Conservation (phyloP, 2,797 vertebrate genomes). For the Triplophysa yarkandensis region DNA sequence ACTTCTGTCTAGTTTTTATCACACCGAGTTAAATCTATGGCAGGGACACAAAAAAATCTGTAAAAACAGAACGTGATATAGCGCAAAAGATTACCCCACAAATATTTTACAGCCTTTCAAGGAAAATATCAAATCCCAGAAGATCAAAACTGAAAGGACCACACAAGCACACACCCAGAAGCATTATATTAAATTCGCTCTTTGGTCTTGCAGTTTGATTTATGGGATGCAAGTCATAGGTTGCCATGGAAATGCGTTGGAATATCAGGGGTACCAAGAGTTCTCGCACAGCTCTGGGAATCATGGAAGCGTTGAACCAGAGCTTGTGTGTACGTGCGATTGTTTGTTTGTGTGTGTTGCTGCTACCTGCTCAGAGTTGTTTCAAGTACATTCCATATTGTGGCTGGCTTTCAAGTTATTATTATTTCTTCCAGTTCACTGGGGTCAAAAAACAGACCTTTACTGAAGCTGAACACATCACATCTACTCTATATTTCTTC, state of each 20-base stretch:
- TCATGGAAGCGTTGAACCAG: constrained; percentile 50
- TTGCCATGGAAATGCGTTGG: constrained; percentile 54
- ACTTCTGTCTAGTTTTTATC: constrained; percentile 23
- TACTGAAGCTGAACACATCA: constrained; percentile 26
- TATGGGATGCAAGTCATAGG: constrained; percentile 49
- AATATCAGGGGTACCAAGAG: constrained; percentile 51
- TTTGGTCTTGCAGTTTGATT: constrained; percentile 54
- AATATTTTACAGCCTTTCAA: constrained; percentile 25
- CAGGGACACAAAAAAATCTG: not conserved
- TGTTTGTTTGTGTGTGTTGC: constrained; percentile 25
- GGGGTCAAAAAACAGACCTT: constrained; percentile 24
- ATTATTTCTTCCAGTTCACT: constrained; percentile 31
- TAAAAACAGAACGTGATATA: constrained; percentile 20
- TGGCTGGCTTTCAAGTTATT: constrained; percentile 32
- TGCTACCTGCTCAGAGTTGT: constrained; percentile 21
- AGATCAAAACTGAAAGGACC: constrained; percentile 36
- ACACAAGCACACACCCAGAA: constrained; percentile 27
- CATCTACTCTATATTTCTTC: constrained; percentile 24
- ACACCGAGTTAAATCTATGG: constrained; percentile 9
- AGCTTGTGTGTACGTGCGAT: constrained; percentile 34
- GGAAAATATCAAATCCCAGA: constrained; percentile 23
- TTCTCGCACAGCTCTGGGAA: constrained; percentile 43
- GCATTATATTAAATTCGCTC: constrained; percentile 41
- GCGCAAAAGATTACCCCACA: constrained; percentile 21
- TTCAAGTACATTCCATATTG: constrained; percentile 31